Base-by-base conservation (phyloP, 92 coral and sea anemone species). In the Umimayanthus chanpuru region DNA sequence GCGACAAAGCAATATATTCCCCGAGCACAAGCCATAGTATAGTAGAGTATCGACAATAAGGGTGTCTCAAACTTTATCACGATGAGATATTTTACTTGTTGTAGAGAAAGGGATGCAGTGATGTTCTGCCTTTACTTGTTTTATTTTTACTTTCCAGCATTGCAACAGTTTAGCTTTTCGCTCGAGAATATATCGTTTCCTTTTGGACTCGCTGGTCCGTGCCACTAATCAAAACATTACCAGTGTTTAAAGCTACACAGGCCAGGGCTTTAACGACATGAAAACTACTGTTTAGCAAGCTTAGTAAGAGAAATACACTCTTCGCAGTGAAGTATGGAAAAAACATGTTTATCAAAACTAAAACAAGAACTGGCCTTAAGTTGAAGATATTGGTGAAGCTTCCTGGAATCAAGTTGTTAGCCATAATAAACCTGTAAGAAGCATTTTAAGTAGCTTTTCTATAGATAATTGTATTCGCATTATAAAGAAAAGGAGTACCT, bases 341-440 rank as follows among this genome's bases (percentile, higher is more conserved):
- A 53, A 53, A 53, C 2, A 32, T 32, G 58, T 53, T 12, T 53
- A 53, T 12, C 2, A 21, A 20, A 61, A 18, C 68, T 16, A 61
- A 61, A 61, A 23, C 68, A 61, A 20, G 9, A 8, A 55, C 3
- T 55, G 9, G 76, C 76, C 38, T 73, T 11, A 12, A 30, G 3
- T 73, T 73, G 39, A 11, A 73, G 47, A 73, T 32, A 73, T 73
- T 73, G 21, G 41, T 12, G 36, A 39, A 39, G 15, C 21, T 26
- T 73, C 47, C 77, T 73, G 77, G 23, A 73, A 73, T 73, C 39
- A 73, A 32, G 77, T 73, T 73, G 39, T 12, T 73, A 18, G 25
- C 68, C 41, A 73, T 44, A 73, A 30, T 73, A 32, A 23, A 39
- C 47, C 41, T 73, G 44, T 30, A 30, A 72, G 41, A 11, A 38